Percentiles rank a stretch among this genome's conserved stretches.
Conservation (phyloP, 2,797 vertebrate genomes). For the Diplodus puntazzo region DNA sequence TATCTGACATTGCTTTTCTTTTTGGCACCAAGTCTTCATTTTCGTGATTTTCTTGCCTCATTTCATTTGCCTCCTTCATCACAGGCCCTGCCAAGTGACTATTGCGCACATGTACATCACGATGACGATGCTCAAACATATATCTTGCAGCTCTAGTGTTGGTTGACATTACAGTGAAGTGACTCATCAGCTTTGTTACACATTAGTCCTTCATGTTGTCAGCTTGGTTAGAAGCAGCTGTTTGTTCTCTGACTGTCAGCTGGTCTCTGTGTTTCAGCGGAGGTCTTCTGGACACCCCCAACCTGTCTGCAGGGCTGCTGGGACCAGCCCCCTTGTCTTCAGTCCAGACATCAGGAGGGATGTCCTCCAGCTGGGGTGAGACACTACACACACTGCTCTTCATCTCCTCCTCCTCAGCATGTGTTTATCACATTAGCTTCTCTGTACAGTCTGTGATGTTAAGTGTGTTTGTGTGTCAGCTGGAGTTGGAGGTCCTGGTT, state of each 20-base stretch:
- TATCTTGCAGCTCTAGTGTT: too few species aligned
- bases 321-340: constrained; percentile 77
- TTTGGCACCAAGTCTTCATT: too few species aligned
- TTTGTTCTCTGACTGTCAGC: too few species aligned
- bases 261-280: constrained; percentile 50
- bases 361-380: constrained; percentile 83
- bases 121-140: too few species aligned
- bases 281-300: constrained; percentile 73
- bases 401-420: too few species aligned
- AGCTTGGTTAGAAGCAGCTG: background rate
- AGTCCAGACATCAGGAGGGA: constrained; percentile 56
- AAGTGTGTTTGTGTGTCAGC: constrained; percentile 52
- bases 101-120: too few species aligned
- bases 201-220: background rate
- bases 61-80: too few species aligned
- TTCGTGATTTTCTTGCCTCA: too few species aligned
- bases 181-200: too few species aligned
- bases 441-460: background rate
- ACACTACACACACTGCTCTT: background rate
- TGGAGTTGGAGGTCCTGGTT: constrained; percentile 51
- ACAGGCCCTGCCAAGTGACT: too few species aligned
- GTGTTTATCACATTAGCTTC: background rate
- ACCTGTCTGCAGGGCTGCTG: constrained; percentile 81
- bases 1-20: too few species aligned
- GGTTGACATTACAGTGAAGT: too few species aligned